Conservation (phyloP, 1,140 invertebrate species). For the Pararge aegeria region DNA sequence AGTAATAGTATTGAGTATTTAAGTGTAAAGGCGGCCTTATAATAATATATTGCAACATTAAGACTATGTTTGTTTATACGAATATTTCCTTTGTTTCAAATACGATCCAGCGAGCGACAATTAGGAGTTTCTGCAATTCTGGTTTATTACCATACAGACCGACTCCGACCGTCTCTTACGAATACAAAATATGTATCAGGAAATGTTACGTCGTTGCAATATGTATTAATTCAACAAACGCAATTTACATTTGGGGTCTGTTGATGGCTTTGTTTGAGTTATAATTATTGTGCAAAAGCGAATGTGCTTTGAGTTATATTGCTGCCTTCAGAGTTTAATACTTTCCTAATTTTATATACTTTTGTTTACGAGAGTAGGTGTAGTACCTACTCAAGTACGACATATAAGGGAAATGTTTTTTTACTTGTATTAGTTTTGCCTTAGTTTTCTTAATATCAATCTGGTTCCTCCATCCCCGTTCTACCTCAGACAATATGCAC, state of each 20-base stretch:
- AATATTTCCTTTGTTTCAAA: constrained; percentile 6
- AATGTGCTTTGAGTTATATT: too few species aligned
- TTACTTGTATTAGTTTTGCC: too few species aligned
- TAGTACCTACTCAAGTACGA: too few species aligned
- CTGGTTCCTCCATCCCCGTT: too few species aligned
- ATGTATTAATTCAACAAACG: neutral
- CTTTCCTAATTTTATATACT: too few species aligned
- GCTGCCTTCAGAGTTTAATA: too few species aligned
- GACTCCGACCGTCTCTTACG: constrained; percentile 1
- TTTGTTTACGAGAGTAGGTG: too few species aligned
- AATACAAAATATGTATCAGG: constrained; percentile 11
- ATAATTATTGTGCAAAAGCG: neutral
- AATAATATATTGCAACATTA: neutral
- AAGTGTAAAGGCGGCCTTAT: too few species aligned
- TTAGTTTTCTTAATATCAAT: too few species aligned
- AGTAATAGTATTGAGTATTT: too few species aligned
- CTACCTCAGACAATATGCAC: too few species aligned
- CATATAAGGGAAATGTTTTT: too few species aligned
- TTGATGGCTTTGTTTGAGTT: neutral
- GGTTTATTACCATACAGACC: constrained; percentile 11
- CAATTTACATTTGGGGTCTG: neutral
- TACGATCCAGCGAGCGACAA: constrained; percentile 1
- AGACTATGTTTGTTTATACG: neutral
- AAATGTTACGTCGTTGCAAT: neutral
- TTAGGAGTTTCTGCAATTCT: constrained; percentile 10